These are phyloP conservation scores for Ditylenchus dipsaci DNA, from an alignment of 1,140 invertebrate genomes.

Conservation along the genomic window DNA sequence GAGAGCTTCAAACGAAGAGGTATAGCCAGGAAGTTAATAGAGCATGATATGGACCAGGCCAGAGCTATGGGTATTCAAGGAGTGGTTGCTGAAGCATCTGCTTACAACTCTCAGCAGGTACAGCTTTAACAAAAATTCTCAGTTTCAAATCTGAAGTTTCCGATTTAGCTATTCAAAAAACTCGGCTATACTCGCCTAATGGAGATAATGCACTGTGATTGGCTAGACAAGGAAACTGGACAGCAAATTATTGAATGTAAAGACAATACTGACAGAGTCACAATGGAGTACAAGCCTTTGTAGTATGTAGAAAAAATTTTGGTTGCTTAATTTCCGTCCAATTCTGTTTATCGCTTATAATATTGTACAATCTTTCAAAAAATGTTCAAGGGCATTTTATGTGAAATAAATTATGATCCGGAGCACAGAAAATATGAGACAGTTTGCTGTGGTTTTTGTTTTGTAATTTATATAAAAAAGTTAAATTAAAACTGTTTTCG, in stretches of 20 bases:
- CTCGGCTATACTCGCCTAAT: conserved; percentile 27
- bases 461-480: too few species aligned
- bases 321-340: too few species aligned
- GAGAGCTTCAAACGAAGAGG: conserved; percentile 26
- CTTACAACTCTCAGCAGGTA: conserved; percentile 39
- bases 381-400: too few species aligned
- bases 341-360: too few species aligned
- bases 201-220: conserved; percentile 31
- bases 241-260: conserved; percentile 39
- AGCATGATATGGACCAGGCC: conserved; percentile 33
- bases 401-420: too few species aligned
- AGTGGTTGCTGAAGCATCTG: conserved; percentile 36
- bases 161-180: conserved; percentile 37
- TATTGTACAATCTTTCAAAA: too few species aligned
- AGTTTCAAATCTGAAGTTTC: not conserved
- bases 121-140: not conserved
- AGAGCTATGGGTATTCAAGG: conserved; percentile 33
- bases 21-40: conserved; percentile 24
- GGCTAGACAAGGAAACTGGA: conserved; percentile 22
- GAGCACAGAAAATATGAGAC: too few species aligned
- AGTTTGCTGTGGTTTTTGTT: too few species aligned
- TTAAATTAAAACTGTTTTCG: too few species aligned
- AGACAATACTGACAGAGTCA: conserved; percentile 31
- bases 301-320: too few species aligned
- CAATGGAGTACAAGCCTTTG: conserved; percentile 26